Evolutionary conservation across 2,797 vertebrate genomes (phyloP).

Genomic region (Heterohyrax brucei): DNA sequence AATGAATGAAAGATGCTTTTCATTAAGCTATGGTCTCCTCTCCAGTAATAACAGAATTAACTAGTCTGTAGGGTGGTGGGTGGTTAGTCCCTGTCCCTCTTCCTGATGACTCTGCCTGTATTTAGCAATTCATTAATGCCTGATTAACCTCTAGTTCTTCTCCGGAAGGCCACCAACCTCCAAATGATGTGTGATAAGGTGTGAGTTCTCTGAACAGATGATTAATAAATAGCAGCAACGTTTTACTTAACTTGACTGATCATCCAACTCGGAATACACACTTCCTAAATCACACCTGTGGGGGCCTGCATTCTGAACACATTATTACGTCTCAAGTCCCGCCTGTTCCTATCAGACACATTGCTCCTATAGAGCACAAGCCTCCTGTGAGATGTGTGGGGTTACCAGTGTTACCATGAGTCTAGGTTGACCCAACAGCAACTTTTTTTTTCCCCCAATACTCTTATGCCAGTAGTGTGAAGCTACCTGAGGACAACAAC

Average conservation of each 20-base stretch:
- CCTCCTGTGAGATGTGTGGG: too few species aligned
- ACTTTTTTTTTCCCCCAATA: not conserved
- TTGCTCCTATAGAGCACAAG: not conserved
- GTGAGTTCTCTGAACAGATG: constrained; percentile 22
- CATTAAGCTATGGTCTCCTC: not conserved
- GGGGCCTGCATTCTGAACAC: not conserved
- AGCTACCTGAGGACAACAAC: not conserved
- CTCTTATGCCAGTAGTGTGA: not conserved
- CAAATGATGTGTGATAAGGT: not conserved
- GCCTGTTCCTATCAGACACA: not conserved
- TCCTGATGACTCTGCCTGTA: constrained; percentile 12
- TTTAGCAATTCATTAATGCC: not conserved
- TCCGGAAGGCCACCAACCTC: not conserved
- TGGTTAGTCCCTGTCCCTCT: not conserved
- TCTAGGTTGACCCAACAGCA: too few species aligned
- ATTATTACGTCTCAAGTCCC: not conserved
- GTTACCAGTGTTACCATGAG: too few species aligned
- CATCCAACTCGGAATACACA: not conserved
- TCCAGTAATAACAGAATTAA: not conserved
- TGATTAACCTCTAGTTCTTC: not conserved
- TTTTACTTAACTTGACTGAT: constrained; percentile 28
- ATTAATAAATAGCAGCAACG: not conserved
- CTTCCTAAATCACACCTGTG: constrained; percentile 1
- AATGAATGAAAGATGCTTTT: not conserved
- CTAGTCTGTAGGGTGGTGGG: not conserved